These are phyloP conservation scores for Seriola dumerili DNA, from an alignment of 2,113 vertebrate genomes.

Conservation along the genomic window DNA sequence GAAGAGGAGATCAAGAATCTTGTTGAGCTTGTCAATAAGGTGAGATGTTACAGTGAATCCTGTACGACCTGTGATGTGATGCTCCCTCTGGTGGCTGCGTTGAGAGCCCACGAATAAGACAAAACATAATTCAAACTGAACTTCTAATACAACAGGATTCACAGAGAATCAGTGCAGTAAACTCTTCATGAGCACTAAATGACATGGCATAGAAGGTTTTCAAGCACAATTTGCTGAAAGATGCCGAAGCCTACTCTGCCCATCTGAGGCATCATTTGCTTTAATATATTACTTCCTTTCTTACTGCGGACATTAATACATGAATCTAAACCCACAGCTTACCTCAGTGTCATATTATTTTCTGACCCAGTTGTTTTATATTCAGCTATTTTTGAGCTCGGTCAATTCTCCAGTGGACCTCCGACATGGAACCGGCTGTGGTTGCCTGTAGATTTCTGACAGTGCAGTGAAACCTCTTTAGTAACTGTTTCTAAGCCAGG, in stretches of 20 bases:
- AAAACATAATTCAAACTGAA: no score
- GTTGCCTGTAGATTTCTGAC: conserved; percentile 28
- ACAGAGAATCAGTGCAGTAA: no score
- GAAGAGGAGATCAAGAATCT: conserved; percentile 95
- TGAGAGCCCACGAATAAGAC: no score
- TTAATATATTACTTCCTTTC: no score
- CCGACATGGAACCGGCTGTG: conserved; percentile 5
- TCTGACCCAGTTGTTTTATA: conserved; percentile 46
- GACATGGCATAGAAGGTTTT: no score
- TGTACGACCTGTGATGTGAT: background rate
- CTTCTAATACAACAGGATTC: no score
- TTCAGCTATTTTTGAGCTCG: conserved; percentile 36
- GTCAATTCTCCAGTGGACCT: conserved; percentile 38
- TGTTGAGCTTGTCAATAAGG: conserved; percentile 95
- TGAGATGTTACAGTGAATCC: conserved; percentile 62
- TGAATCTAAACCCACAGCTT: background rate
- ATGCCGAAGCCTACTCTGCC: no score
- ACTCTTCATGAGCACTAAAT: no score
- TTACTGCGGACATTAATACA: background rate
- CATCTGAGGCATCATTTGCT: no score
- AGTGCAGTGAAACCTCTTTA: conserved; percentile 24
- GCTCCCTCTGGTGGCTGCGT: conserved; percentile 47
- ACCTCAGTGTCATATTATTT: background rate
- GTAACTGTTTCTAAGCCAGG: conserved; percentile 22
- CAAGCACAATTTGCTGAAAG: no score